These are phyloP conservation scores for Alauda arvensis DNA, from an alignment of 2,797 vertebrate genomes.

Conservation along the genomic window DNA sequence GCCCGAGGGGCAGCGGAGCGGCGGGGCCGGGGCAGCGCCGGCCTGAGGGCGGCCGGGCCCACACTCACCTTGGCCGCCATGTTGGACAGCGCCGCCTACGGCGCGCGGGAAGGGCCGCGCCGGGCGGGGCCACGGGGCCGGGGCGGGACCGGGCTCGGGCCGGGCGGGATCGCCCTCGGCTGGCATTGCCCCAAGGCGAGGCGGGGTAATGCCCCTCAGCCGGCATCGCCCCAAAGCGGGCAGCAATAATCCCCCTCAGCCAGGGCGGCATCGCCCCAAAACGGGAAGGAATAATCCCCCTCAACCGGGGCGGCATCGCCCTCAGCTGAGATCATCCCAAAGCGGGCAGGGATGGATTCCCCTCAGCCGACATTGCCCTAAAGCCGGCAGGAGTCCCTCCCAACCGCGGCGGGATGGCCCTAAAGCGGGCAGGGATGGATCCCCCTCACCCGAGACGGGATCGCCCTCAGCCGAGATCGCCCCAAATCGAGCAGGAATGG, in stretches of 20 bases:
- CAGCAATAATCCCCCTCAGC: not conserved
- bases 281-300: rapidly evolving
- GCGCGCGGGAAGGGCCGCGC: not conserved
- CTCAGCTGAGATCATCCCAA: not conserved
- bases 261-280: not conserved
- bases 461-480: not conserved
- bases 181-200: not conserved
- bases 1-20: not conserved
- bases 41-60: not conserved
- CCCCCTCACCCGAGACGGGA: not conserved
- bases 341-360: too few relatives aligned
- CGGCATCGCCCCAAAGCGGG: too few relatives aligned
- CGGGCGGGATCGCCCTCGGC: too few relatives aligned
- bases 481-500: not conserved
- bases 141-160: not conserved
- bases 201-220: rapidly evolving
- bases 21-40: not conserved
- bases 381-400: too few relatives aligned
- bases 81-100: not conserved
- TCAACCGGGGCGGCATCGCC: too few relatives aligned
- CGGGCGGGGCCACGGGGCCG: not conserved
- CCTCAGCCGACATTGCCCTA: not conserved
- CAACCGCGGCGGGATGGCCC: rapidly evolving
- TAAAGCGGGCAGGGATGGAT: too few relatives aligned
- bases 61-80: conserved; percentile 16